Conservation (phyloP, 2,113 vertebrate species). For the Herpetotheres cachinnans region DNA sequence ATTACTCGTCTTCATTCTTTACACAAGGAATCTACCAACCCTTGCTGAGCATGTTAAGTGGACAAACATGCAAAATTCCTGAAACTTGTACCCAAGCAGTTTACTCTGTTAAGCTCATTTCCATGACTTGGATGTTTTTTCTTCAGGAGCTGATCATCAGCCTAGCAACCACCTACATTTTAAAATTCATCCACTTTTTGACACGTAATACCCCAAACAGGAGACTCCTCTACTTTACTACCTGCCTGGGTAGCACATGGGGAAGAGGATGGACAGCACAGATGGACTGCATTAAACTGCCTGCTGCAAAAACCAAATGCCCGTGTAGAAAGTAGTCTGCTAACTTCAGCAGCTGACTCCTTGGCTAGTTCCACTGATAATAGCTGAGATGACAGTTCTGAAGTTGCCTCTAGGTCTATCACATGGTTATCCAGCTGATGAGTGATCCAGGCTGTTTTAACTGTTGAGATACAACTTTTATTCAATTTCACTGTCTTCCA, state of each 20-base stretch:
- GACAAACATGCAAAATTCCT: neutral
- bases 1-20: neutral
- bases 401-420: conserved; percentile 53
- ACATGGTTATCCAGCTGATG: conserved; percentile 38
- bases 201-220: neutral
- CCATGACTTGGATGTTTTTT: neutral
- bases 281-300: neutral
- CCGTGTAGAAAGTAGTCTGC: neutral
- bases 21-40: neutral
- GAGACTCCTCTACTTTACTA: neutral
- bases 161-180: neutral
- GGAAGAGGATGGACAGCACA: neutral
- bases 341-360: conserved; percentile 32
- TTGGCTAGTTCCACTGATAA: neutral
- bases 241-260: neutral
- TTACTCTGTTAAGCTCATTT: neutral
- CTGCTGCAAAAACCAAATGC: conserved; percentile 18
- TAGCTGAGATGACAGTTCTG: conserved; percentile 45
- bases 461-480: neutral
- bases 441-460: conserved; percentile 47
- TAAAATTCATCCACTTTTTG: neutral
- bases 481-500: neutral
- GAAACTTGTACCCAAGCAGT: neutral
- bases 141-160: neutral
- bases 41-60: no score